Evolutionary conservation across 2,797 vertebrate species (phyloP).

Genomic region (Eurystomus glaucurus): DNA sequence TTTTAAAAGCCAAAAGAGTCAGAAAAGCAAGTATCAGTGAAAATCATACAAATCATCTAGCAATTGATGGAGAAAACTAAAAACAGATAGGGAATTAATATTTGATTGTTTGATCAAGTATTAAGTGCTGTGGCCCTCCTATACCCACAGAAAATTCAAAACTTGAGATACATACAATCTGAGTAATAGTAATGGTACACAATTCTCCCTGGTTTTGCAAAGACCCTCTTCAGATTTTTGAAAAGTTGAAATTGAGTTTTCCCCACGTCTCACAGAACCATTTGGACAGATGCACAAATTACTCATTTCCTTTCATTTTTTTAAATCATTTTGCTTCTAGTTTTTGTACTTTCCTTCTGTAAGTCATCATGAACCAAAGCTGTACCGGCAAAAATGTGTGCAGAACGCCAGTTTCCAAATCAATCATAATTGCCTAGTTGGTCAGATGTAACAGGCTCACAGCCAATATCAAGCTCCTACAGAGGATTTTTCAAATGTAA

Average conservation of each 20-base stretch:
- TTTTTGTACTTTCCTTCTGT: not conserved
- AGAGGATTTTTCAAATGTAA: not conserved
- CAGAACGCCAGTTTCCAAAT: not conserved
- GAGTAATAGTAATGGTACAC: not conserved
- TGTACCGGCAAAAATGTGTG: not conserved
- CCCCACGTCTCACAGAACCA: accelerated
- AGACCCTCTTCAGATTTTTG: not conserved
- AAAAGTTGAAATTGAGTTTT: not conserved
- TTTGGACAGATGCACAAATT: not conserved
- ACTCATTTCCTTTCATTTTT: not conserved
- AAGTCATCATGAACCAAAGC: not conserved
- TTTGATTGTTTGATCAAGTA: not conserved
- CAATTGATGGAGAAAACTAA: not conserved
- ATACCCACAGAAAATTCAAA: not conserved
- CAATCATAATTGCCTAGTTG: not conserved
- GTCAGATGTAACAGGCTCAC: not conserved
- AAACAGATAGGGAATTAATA: not conserved
- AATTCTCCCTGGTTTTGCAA: not conserved
- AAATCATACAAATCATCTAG: not conserved
- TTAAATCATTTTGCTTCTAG: not conserved
- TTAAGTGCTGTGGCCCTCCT: not conserved
- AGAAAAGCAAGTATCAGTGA: constrained; percentile 24
- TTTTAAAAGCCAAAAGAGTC: not conserved
- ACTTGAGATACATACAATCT: not conserved
- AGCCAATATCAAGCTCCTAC: not conserved